Conservation (phyloP, 2,113 vertebrate genomes). For the Coturnix japonica region DNA sequence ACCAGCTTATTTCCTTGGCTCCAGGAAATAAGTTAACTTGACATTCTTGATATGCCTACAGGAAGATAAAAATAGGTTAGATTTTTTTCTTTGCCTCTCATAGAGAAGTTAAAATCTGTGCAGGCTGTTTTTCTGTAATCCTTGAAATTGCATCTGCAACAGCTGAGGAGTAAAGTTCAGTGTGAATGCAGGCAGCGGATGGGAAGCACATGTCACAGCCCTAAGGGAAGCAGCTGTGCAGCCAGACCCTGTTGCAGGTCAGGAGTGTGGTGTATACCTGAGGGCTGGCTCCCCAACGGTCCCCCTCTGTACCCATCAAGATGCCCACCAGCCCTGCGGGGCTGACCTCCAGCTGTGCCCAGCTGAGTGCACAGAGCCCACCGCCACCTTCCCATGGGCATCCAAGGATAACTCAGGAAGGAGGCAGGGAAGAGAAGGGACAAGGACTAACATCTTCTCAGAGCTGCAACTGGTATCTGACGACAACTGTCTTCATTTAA, state of each 20-base stretch:
- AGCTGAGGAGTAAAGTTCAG: neutral
- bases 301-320: slow-evolving; percentile 17
- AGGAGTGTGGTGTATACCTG: neutral
- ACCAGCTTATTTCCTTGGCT: neutral
- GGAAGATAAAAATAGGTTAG: neutral
- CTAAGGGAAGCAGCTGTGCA: neutral
- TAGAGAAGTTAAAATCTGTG: neutral
- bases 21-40: neutral
- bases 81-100: neutral
- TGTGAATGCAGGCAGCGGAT: neutral
- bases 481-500: neutral
- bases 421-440: neutral
- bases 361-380: slow-evolving; percentile 1
- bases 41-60: neutral
- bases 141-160: neutral
- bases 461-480: neutral
- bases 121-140: neutral
- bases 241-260: fast-evolving
- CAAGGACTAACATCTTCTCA: neutral
- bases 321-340: slow-evolving; percentile 22
- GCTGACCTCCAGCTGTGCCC: slow-evolving; percentile 55
- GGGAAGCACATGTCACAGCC: neutral
- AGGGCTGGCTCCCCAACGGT: neutral
- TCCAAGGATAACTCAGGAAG: neutral
- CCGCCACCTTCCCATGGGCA: neutral